phyloP scores from a whole-genome alignment of 2,797 vertebrate species.

The Mastacembelus armatus region DNA sequence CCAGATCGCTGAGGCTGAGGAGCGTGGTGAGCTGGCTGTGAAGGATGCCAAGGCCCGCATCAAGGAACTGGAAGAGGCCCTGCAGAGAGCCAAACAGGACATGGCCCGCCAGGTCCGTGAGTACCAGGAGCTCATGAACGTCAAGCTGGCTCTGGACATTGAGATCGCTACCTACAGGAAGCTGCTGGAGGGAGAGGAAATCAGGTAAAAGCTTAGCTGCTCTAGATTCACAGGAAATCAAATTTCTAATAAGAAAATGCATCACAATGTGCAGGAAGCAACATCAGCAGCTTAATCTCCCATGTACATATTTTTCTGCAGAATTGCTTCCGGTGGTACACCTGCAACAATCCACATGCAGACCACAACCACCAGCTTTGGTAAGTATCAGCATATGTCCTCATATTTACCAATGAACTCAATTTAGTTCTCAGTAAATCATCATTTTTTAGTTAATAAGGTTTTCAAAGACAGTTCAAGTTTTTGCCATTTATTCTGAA shows the following conservation, averaged over 20 bases:
- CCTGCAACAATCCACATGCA: conserved; percentile 73
- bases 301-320: conserved; percentile 40
- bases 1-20: conserved; percentile 79
- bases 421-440: too few species aligned
- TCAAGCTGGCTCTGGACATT: conserved; percentile 84
- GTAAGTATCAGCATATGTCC: conserved; percentile 53
- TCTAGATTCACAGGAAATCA: neutral
- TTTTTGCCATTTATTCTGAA: too few species aligned
- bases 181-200: conserved; percentile 88
- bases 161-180: conserved; percentile 84
- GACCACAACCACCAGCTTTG: neutral
- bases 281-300: conserved; percentile 1
- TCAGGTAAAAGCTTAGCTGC: conserved; percentile 73
- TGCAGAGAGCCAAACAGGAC: conserved; percentile 82
- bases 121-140: conserved; percentile 90
- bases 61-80: conserved; percentile 76
- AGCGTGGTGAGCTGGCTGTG: conserved; percentile 77
- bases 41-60: conserved; percentile 81
- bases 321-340: conserved; percentile 63
- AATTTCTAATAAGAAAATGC: neutral
- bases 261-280: neutral
- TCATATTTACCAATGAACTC: too few species aligned
- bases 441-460: too few species aligned
- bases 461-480: too few species aligned
- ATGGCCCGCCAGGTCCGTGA: conserved; percentile 79